Conservation (phyloP, 2,113 vertebrate species). For the Ochotona curzoniae region DNA sequence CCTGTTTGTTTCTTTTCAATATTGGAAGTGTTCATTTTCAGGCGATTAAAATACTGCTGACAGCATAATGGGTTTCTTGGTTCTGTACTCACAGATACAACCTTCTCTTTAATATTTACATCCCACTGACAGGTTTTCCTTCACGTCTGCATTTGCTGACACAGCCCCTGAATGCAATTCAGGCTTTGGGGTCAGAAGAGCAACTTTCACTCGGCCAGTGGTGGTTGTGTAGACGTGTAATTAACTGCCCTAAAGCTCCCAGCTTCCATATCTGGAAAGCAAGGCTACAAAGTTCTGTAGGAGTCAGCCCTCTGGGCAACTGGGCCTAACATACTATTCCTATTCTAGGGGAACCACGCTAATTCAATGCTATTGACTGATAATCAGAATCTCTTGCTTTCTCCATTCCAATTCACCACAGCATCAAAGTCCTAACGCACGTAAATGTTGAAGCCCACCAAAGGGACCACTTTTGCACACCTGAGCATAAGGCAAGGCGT, state of each 20-base stretch:
- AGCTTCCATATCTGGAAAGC: neutral
- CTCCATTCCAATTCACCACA: neutral
- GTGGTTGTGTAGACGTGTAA: neutral
- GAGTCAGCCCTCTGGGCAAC: neutral
- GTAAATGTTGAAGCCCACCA: neutral
- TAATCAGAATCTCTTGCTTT: neutral
- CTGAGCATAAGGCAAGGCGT: accelerated
- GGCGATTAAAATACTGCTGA: neutral
- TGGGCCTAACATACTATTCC: neutral
- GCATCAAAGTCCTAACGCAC: neutral
- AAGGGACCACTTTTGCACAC: neutral
- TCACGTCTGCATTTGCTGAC: neutral
- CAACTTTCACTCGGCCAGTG: neutral
- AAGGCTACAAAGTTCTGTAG: neutral
- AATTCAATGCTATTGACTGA: neutral
- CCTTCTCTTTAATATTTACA: neutral
- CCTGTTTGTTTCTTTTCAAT: slow-evolving; percentile 16
- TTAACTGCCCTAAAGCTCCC: neutral
- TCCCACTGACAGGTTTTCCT: neutral
- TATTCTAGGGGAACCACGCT: neutral
- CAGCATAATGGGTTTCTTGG: neutral
- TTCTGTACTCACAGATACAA: neutral
- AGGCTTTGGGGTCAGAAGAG: neutral
- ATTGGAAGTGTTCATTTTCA: neutral
- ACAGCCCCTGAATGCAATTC: neutral